phyloP scores from a whole-genome alignment of 1,140 invertebrate species.

The Calephelis virginiensis region DNA sequence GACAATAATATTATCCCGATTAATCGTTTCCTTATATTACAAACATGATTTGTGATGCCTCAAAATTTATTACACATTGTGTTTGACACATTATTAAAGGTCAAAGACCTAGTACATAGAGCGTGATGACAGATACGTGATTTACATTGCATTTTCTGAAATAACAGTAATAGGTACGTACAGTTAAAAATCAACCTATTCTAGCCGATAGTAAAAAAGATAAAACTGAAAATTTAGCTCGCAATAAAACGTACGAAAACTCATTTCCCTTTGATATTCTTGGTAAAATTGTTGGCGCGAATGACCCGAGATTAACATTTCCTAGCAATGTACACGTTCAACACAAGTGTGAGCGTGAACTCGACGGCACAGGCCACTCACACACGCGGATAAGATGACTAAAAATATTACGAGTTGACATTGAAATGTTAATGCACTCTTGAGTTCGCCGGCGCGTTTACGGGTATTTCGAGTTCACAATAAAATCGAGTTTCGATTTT shows the following conservation, averaged over 20 bases:
- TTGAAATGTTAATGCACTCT: constrained; percentile 77
- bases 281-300: constrained; percentile 45
- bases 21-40: constrained; percentile 64
- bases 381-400: constrained; percentile 56
- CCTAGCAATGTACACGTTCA: constrained; percentile 48
- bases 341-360: constrained; percentile 20
- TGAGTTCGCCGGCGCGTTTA: constrained; percentile 51
- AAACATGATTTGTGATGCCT: constrained; percentile 34
- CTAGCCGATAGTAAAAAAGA: constrained; percentile 22
- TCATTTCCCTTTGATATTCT: constrained; percentile 43
- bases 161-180: constrained; percentile 3
- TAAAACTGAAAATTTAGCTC: constrained; percentile 24
- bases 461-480: constrained; percentile 48
- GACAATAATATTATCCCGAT: constrained; percentile 56
- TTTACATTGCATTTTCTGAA: constrained; percentile 15
- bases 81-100: constrained; percentile 29
- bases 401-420: constrained; percentile 76
- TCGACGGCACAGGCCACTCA: constrained; percentile 46
- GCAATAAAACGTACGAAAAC: constrained; percentile 36
- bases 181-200: neutral
- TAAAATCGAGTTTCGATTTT: constrained; percentile 48
- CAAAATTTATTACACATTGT: constrained; percentile 38
- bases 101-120: constrained; percentile 34
- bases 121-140: constrained; percentile 16
- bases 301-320: constrained; percentile 60